Base-by-base conservation (phyloP, 2,888 invertebrate species). In the Andricus curvator region DNA sequence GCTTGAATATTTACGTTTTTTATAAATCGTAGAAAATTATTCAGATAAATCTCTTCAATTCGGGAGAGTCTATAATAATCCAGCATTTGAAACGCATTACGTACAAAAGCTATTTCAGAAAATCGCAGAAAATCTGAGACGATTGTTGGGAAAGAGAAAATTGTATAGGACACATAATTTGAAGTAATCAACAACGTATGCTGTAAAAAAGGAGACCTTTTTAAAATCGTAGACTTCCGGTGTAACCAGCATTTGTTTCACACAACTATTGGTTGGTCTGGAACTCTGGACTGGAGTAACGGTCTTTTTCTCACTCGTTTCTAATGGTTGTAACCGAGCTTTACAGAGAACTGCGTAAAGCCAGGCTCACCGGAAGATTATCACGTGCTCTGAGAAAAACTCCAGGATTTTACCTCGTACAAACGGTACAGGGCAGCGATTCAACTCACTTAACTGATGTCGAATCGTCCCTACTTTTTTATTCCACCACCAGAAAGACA, bases 361-460 rank as follows among this genome's bases (percentile, higher is more conserved):
- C 62, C 81, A 78, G 80, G 80, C 82, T 84, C 81, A 77, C 83
- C 86, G 86, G 85, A 85, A 85, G 84, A 85, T 86, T 84, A 86
- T 87, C 86, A 81, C 85, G 84, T 85, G 83, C 82, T 84, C 81
- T 78, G 78, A 83, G 84, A 85, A 84, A 84, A 85, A 82, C 81
- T 79, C 22, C 66, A 68, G 68, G 81, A 82, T 82, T 81, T 82
- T 74, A 82, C 67, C 79, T 80, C 78, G 74, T 51, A 33, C 51
- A 56, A 74, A 74, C 74, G 74, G 74, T 74, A 56, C 56, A 74
- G 74, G 29, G 33, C 56, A 74, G 33, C n/a, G 51, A 74, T 56
- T 74, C 74, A 56, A 33, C 74, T 51, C 33, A 51, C 51, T 74
- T 51, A 20, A 9, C 29, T 29, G 51, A 29, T 62, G 25, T 62